Evolutionary conservation across 2,888 invertebrate genomes (phyloP).

Genomic region (Platycnemis pennipes): DNA sequence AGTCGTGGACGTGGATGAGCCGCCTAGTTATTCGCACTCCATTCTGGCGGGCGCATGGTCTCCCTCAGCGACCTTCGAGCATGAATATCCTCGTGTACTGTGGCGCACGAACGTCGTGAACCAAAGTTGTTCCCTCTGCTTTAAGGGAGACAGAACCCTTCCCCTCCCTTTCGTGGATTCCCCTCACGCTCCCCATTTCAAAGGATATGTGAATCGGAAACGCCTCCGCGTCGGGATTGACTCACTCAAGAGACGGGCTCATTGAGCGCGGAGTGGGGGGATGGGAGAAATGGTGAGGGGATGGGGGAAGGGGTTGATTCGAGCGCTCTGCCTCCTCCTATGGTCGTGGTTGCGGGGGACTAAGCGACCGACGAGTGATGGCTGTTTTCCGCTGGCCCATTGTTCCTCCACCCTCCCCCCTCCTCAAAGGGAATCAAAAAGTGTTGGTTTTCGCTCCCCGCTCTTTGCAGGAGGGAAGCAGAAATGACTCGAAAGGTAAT

Average conservation of each 20-base stretch:
- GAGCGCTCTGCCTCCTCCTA: not conserved
- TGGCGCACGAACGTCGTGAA: not conserved
- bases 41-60: not conserved
- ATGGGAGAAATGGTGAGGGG: not conserved
- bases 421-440: not conserved
- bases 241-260: not conserved
- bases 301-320: not conserved
- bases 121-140: not conserved
- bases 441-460: not conserved
- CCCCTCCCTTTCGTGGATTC: not conserved
- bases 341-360: not conserved
- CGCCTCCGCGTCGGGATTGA: slow-evolving; percentile 32
- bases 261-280: not conserved
- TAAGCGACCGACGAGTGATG: slow-evolving; percentile 10
- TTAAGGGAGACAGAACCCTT: not conserved
- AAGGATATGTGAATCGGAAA: slow-evolving; percentile 57
- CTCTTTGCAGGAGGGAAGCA: not conserved
- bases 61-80: not conserved
- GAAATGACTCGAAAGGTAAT: not conserved
- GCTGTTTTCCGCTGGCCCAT: slow-evolving; percentile 1
- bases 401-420: no score
- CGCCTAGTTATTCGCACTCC: no score
- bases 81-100: not conserved
- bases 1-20: no score
- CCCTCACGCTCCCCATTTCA: slow-evolving; percentile 15